Conservation (phyloP, 2,113 vertebrate genomes). For the Tamias sibiricus region DNA sequence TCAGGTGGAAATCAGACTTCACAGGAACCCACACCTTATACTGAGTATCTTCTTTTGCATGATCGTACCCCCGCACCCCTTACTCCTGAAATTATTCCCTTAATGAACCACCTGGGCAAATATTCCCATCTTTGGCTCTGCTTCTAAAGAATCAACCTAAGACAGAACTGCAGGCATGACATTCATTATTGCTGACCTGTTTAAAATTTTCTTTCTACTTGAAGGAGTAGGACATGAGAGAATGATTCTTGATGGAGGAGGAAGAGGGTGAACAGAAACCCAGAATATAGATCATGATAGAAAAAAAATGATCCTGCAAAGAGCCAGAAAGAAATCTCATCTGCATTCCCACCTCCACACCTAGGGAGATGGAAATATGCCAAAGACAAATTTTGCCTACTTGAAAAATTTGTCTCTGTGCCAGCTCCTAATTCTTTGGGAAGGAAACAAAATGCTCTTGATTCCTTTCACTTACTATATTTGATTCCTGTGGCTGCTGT, state of each 20-base stretch:
- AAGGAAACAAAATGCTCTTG: conserved; percentile 20
- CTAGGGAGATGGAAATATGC: conserved; percentile 52
- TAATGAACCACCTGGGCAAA: background rate
- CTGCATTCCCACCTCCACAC: background rate
- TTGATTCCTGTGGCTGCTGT: background rate
- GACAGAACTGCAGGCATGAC: background rate
- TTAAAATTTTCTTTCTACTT: background rate
- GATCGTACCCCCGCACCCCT: too few species aligned
- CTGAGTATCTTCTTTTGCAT: background rate
- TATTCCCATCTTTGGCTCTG: background rate
- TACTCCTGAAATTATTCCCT: background rate
- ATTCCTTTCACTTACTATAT: background rate
- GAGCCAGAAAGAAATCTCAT: conserved; percentile 30
- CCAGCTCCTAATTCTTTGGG: conserved; percentile 49
- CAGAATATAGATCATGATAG: background rate
- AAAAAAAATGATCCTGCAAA: background rate
- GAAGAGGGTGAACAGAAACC: background rate
- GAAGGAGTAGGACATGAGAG: background rate
- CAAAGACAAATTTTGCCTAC: conserved; percentile 40
- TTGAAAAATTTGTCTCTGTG: conserved; percentile 44
- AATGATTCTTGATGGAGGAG: background rate
- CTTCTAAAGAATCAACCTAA: background rate
- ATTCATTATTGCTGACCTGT: background rate
- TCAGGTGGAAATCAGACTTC: background rate
- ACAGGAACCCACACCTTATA: background rate